phyloP scores from a whole-genome alignment of 2,113 vertebrate species.

The Mesoclemmys tuberculata region DNA sequence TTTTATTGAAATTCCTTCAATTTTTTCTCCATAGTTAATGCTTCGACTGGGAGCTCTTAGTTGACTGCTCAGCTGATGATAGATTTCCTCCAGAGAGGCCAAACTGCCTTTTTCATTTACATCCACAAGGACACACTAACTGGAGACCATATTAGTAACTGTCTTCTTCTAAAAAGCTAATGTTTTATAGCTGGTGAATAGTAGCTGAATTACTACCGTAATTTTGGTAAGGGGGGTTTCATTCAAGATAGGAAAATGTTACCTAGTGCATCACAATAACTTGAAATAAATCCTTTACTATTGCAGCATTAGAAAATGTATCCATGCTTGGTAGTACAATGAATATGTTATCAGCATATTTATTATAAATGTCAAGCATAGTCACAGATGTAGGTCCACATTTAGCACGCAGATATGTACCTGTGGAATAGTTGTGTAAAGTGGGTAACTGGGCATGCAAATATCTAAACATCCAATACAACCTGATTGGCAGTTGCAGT shows the following conservation, averaged over 20 bases:
- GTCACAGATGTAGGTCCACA: background rate
- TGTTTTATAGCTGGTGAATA: background rate
- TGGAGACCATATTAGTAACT: background rate
- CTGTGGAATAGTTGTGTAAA: background rate
- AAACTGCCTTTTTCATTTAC: background rate
- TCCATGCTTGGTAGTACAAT: background rate
- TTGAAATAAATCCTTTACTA: background rate
- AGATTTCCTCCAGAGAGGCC: background rate
- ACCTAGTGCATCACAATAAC: background rate
- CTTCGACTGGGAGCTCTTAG: background rate
- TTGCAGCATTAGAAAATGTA: background rate
- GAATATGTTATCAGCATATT: background rate
- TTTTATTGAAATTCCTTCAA: background rate
- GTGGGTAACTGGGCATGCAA: background rate
- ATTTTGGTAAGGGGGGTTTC: background rate
- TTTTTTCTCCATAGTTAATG: background rate
- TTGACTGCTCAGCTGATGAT: background rate
- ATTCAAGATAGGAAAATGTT: background rate
- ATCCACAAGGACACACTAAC: background rate
- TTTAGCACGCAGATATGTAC: background rate
- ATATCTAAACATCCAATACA: background rate
- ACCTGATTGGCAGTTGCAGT: too few species aligned
- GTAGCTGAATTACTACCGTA: background rate
- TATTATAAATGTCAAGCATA: background rate
- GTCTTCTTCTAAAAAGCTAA: background rate